These are phyloP conservation scores for Diploscapter pachys DNA, from an alignment of 1,140 invertebrate species.

Conservation along the genomic window DNA sequence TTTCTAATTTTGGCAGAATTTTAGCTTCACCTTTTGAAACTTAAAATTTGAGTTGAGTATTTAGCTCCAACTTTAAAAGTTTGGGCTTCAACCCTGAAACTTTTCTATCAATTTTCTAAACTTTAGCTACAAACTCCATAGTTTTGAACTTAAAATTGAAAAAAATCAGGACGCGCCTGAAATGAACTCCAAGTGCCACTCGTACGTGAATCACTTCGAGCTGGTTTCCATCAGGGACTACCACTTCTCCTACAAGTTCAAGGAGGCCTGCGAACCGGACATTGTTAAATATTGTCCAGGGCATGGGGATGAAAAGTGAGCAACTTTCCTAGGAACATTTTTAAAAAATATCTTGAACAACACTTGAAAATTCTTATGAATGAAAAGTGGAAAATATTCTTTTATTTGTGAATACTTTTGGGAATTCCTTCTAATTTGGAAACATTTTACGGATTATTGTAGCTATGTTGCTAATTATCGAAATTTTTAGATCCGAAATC, in stretches of 20 bases:
- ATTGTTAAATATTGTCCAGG: constrained; percentile 74
- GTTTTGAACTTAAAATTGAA: not conserved
- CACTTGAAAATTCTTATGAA: too few relatives aligned
- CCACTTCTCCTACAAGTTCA: constrained; percentile 89
- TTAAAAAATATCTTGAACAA: too few relatives aligned
- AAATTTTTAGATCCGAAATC: constrained; percentile 71
- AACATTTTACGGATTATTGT: too few relatives aligned
- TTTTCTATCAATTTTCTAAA: not conserved
- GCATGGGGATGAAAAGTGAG: constrained; percentile 58
- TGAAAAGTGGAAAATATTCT: too few relatives aligned
- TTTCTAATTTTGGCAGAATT: too few relatives aligned
- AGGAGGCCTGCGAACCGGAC: constrained; percentile 81
- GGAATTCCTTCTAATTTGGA: too few relatives aligned
- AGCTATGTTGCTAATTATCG: not conserved
- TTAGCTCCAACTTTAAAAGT: not conserved
- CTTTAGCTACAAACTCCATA: too few relatives aligned
- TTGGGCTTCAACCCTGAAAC: not conserved
- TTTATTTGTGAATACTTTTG: too few relatives aligned
- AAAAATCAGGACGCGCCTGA: constrained; percentile 68
- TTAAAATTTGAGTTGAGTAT: too few relatives aligned
- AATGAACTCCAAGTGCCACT: constrained; percentile 76
- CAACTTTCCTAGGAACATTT: not conserved
- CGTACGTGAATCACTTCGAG: constrained; percentile 83
- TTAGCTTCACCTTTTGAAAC: too few relatives aligned
- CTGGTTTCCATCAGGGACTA: constrained; percentile 85